Percentiles rank a stretch among this genome's conserved stretches.
Conservation (phyloP, 2,113 vertebrate species). For the Cavia aperea region DNA sequence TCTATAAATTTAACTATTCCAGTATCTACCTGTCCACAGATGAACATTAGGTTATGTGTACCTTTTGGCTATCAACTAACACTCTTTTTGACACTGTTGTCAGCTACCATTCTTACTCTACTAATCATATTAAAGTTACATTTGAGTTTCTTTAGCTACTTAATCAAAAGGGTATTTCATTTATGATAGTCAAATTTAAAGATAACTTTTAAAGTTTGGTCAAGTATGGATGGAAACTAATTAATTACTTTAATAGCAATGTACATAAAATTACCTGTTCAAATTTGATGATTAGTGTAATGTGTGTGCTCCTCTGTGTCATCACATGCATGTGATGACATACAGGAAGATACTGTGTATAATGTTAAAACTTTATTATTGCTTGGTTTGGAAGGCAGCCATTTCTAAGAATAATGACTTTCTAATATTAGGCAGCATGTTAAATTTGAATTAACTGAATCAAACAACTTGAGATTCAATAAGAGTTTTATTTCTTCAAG, state of each 20-base stretch:
- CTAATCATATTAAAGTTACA: constrained; percentile 5
- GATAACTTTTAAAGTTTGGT: constrained; percentile 4
- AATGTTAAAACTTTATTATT: constrained; percentile 25
- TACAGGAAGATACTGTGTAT: neutral
- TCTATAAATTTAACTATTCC: neutral
- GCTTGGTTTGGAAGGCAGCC: neutral
- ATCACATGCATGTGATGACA: neutral
- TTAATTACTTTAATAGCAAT: neutral
- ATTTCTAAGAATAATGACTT: neutral
- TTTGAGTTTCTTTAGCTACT: neutral
- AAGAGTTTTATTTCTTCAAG: neutral
- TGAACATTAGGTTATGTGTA: neutral
- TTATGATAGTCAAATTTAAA: constrained; percentile 5
- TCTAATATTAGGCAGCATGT: neutral
- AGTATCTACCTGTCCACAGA: neutral
- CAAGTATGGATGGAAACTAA: neutral
- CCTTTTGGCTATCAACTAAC: neutral
- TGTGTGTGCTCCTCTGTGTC: neutral
- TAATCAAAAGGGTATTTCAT: neutral
- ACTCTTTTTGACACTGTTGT: neutral
- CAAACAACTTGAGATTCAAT: constrained; percentile 18
- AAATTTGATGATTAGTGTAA: constrained; percentile 15
- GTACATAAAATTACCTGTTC: constrained; percentile 27
- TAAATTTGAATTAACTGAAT: neutral
- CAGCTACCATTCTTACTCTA: neutral